Evolutionary conservation across 2,888 invertebrate species (phyloP).

Genomic region (Himalopsyche anomala): DNA sequence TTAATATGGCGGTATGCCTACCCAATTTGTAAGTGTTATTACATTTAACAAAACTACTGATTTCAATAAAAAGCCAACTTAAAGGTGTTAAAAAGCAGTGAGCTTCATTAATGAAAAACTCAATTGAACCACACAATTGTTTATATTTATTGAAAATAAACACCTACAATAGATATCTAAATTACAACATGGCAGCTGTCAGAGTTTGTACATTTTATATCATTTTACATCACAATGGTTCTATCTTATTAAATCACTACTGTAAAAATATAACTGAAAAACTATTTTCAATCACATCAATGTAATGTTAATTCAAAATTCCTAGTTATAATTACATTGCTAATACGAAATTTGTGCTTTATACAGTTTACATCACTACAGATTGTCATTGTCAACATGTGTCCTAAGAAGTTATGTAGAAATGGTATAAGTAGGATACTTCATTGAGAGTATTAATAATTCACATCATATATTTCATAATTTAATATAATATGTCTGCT

Average conservation of each 20-base stretch:
- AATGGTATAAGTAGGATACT: too few relatives aligned
- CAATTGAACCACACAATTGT: not conserved
- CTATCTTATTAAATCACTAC: not conserved
- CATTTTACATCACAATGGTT: not conserved
- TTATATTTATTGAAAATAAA: constrained; percentile 13
- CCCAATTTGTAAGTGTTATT: too few relatives aligned
- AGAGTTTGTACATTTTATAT: constrained; percentile 5
- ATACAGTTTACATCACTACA: too few relatives aligned
- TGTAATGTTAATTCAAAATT: not conserved
- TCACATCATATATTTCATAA: too few relatives aligned
- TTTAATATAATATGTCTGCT: too few relatives aligned
- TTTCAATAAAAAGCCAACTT: constrained; percentile 55
- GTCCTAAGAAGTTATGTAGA: too few relatives aligned
- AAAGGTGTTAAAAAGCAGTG: constrained; percentile 39
- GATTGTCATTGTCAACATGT: too few relatives aligned
- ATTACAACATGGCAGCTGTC: constrained; percentile 33
- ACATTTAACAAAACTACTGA: too few relatives aligned
- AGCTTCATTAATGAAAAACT: constrained; percentile 1
- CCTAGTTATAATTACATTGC: too few relatives aligned
- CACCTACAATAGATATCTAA: not conserved
- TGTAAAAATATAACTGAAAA: constrained; percentile 17
- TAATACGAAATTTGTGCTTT: too few relatives aligned
- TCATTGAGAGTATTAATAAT: too few relatives aligned
- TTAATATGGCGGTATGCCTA: too few relatives aligned
- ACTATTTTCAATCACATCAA: not conserved